Conservation (phyloP, 2,113 vertebrate genomes). For the Pedetes capensis region DNA sequence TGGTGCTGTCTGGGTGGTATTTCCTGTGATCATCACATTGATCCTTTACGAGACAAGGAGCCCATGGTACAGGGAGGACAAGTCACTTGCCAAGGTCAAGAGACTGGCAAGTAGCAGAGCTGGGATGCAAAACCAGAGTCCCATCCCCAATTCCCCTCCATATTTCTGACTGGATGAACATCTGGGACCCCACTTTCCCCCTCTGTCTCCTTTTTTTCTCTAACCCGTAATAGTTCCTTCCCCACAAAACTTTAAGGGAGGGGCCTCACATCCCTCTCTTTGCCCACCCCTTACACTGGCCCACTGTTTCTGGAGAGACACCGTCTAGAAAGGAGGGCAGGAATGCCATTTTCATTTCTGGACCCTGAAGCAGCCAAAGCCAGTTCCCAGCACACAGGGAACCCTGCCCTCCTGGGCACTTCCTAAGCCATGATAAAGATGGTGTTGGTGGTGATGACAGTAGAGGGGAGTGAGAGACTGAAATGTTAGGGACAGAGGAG, state of each 20-base stretch:
- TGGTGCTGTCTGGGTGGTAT: not conserved
- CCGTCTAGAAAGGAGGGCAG: not conserved
- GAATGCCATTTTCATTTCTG: not conserved
- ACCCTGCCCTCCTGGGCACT: not conserved
- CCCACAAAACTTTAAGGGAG: not conserved
- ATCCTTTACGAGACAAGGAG: not conserved
- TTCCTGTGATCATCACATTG: not conserved
- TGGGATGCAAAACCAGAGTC: not conserved
- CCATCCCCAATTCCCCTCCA: not conserved
- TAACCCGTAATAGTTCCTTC: not conserved
- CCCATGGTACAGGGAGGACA: not conserved
- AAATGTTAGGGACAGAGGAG: not conserved
- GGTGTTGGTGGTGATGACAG: conserved; percentile 44
- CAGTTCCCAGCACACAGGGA: not conserved
- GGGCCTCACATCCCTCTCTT: not conserved
- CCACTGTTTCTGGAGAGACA: conserved; percentile 24
- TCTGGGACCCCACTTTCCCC: not conserved
- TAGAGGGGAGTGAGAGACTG: not conserved
- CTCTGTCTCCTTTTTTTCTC: not conserved
- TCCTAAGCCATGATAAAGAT: conserved; percentile 43
- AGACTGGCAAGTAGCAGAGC: not conserved
- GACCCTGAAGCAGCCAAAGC: not conserved
- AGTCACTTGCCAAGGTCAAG: not conserved
- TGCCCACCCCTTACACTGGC: too few relatives aligned
- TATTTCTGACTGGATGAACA: not conserved